Base-by-base conservation (phyloP, 2,888 invertebrate species). In the Pristionchus entomophagus region DNA sequence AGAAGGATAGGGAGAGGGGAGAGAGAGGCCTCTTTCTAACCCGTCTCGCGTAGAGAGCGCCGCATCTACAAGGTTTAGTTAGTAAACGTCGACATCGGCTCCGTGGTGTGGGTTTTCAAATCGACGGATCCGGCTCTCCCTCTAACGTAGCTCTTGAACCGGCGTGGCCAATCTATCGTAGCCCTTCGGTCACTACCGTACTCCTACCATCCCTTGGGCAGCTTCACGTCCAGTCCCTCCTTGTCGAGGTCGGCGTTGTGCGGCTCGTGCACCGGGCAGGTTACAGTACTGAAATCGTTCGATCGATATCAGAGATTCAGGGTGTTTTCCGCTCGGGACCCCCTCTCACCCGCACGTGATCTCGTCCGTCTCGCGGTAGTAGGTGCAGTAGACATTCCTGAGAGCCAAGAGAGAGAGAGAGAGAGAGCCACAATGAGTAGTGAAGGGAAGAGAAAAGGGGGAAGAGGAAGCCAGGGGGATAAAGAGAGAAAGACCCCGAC, bases 361-460 rank as follows among this genome's bases (percentile, higher is more conserved):
- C 59, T 93, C 90, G 80, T 93, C 92, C n/a, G 91, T 88, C 49
- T 92, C 91, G 17, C 93, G 89, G 85, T 93, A 92, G 85, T 93
- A 93, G 3, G 92, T 92, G 87, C 93, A 93, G 86, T 92, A 93
- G 10, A 92, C 93, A 87, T 93, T 93, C 65, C 90, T 90, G 51
- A 81, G 56, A 82, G 53, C n/a, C 22, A 26, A 22, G 56, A 81
- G 81, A 12, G 51, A 35, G 82, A 26, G 51, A 29, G 26, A 45
- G 45, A 45, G 45, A 45, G 45, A 56, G 41, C 56, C 3, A 38
- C 6, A n/a, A 41, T 8, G 45, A 41, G n/a, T 3, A 22, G 12
- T 41, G 38, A 22, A 19, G 56, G 22, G 4, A 12, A 22, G 53
- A 26, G 19, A 32, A 51, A 59, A 17, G 14, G 38, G 56, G 59